Conservation (phyloP, 2,888 invertebrate species). For the Oxycera nigricornis region DNA sequence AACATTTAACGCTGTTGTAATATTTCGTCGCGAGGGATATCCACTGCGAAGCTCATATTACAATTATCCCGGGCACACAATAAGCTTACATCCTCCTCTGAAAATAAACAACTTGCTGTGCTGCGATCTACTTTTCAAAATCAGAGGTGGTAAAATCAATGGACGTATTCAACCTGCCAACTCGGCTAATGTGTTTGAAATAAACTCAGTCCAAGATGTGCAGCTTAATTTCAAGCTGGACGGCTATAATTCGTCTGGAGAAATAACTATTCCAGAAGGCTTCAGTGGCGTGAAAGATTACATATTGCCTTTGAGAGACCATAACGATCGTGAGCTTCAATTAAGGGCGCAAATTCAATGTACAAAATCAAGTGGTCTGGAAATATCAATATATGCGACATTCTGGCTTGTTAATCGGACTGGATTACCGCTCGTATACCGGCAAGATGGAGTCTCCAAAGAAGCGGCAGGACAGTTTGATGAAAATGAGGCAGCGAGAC, state of each 20-base stretch:
- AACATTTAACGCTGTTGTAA: conserved; percentile 55
- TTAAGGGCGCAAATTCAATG: conserved; percentile 73
- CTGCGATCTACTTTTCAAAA: conserved; percentile 74
- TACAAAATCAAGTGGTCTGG: conserved; percentile 68
- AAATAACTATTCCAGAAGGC: conserved; percentile 65
- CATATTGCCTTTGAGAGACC: conserved; percentile 78
- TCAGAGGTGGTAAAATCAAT: conserved; percentile 53
- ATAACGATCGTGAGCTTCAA: conserved; percentile 74
- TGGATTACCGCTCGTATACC: conserved; percentile 93
- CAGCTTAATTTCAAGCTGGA: conserved; percentile 82
- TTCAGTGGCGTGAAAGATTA: conserved; percentile 67
- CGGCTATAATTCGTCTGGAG: conserved; percentile 78
- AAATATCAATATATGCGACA: conserved; percentile 79
- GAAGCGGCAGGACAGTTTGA: conserved; percentile 90
- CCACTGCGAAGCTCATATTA: conserved; percentile 66
- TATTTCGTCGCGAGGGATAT: conserved; percentile 78
- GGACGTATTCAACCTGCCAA: conserved; percentile 64
- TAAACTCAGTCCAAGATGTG: conserved; percentile 65
- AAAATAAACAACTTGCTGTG: conserved; percentile 88
- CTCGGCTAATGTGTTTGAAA: conserved; percentile 66
- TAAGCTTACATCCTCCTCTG: conserved; percentile 84
- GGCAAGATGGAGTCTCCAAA: conserved; percentile 81
- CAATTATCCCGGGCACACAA: conserved; percentile 80
- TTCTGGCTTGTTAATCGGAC: conserved; percentile 97
- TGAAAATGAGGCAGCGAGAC: conserved; percentile 93